Evolutionary conservation across 2,113 vertebrate genomes (phyloP).

Genomic region (Phalacrocorax carbo): DNA sequence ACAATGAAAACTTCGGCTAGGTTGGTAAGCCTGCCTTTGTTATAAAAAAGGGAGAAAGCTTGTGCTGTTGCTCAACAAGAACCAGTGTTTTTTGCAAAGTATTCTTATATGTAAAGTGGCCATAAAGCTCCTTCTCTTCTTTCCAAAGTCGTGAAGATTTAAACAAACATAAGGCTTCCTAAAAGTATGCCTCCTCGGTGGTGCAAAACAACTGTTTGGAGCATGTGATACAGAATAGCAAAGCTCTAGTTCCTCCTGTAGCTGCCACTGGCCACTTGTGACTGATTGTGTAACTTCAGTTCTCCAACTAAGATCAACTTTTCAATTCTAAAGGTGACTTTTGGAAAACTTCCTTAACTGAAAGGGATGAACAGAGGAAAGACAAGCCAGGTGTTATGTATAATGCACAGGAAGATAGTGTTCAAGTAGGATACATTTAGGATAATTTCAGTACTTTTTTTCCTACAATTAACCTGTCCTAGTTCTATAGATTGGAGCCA

Average conservation of each 20-base stretch:
- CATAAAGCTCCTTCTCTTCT: not conserved
- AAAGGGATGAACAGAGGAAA: not conserved
- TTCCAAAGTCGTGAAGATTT: not conserved
- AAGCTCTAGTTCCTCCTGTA: not conserved
- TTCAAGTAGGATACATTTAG: not conserved
- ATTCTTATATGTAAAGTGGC: not conserved
- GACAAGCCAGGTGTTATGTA: not conserved
- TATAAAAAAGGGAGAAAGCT: not conserved
- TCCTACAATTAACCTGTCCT: not conserved
- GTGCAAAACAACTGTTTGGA: not conserved
- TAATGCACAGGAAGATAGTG: not conserved
- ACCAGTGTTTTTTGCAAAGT: not conserved
- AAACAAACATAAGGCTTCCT: not conserved
- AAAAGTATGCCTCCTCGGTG: rapidly evolving
- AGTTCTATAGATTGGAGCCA: not conserved
- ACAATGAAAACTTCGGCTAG: not conserved
- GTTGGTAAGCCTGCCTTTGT: not conserved
- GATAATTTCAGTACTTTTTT: not conserved
- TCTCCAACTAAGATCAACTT: not conserved
- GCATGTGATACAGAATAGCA: not conserved
- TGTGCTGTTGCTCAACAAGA: not conserved
- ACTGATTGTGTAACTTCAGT: not conserved
- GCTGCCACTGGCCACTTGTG: not conserved
- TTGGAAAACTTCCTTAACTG: not conserved
- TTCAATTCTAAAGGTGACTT: not conserved